Evolutionary conservation across 2,797 vertebrate genomes (phyloP).

Genomic region (Holocentrus rufus): DNA sequence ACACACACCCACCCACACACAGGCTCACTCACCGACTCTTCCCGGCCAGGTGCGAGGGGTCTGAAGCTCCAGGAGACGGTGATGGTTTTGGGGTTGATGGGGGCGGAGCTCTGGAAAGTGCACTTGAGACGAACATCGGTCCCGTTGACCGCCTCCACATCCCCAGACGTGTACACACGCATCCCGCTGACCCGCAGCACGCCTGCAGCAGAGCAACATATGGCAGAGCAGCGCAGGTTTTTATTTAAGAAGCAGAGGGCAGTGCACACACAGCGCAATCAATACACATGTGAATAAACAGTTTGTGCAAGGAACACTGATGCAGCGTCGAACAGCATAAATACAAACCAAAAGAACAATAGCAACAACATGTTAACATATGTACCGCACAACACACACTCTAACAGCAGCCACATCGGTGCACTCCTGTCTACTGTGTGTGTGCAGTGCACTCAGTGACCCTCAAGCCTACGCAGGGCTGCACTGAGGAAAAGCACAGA

Average conservation of each 20-base stretch:
- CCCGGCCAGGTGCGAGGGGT: slow-evolving; percentile 79
- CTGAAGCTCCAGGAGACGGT: slow-evolving; percentile 90
- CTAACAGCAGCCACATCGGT: slow-evolving; percentile 22
- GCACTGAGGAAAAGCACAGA: slow-evolving; percentile 42
- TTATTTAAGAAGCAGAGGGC: slow-evolving; percentile 6
- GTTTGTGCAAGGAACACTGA: background rate
- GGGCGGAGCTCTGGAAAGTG: slow-evolving; percentile 85
- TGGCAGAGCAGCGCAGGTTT: slow-evolving; percentile 11
- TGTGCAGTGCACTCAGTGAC: slow-evolving; percentile 52
- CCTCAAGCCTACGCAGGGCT: slow-evolving; percentile 51
- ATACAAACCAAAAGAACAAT: slow-evolving; percentile 7
- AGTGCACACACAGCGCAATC: slow-evolving; percentile 13
- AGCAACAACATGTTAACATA: background rate
- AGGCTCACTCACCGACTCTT: slow-evolving; percentile 84
- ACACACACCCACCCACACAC: slow-evolving; percentile 15
- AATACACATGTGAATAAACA: slow-evolving; percentile 21
- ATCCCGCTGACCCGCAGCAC: slow-evolving; percentile 82
- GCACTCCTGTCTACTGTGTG: slow-evolving; percentile 28
- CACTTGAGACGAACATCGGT: slow-evolving; percentile 90
- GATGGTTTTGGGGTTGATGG: slow-evolving; percentile 72
- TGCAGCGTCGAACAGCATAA: background rate
- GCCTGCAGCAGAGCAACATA: slow-evolving; percentile 70
- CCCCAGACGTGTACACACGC: slow-evolving; percentile 83
- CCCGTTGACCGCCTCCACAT: slow-evolving; percentile 89
- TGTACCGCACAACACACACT: background rate